A percentile compares a stretch with the other conserved stretches of the same genome.
These are phyloP conservation scores for Aphelocoma californica DNA, from an alignment of 2,797 vertebrate species.

Conservation along the genomic window DNA sequence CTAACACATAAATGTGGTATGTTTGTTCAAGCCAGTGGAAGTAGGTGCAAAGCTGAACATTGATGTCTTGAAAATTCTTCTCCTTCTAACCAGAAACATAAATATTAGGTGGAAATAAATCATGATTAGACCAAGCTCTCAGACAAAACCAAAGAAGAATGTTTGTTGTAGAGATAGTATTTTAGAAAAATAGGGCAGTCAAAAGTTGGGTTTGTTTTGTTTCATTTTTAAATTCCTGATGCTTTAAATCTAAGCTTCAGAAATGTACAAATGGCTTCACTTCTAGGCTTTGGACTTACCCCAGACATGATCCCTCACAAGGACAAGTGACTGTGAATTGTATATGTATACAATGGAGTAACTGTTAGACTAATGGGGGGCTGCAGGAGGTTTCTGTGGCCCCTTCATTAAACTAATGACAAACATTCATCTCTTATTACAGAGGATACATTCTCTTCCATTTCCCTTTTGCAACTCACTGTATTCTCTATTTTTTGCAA, in stretches of 20 bases:
- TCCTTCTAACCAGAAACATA: background rate
- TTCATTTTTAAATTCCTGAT: background rate
- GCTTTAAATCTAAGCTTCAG: background rate
- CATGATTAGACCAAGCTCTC: background rate
- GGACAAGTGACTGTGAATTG: constrained; percentile 1
- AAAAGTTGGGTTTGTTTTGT: background rate
- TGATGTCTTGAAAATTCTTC: background rate
- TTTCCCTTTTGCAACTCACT: background rate
- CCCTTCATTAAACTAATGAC: constrained; percentile 40
- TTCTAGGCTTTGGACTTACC: background rate
- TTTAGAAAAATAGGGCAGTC: background rate
- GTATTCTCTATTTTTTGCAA: background rate
- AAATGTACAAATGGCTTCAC: background rate
- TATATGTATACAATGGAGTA: constrained; percentile 14
- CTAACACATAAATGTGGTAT: background rate
- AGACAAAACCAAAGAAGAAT: background rate
- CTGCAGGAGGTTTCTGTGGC: constrained; percentile 23
- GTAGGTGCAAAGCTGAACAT: background rate
- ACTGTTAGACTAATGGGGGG: constrained; percentile 43
- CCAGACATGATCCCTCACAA: background rate
- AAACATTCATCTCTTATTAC: constrained; percentile 49
- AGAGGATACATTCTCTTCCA: constrained; percentile 15
- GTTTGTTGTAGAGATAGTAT: background rate
- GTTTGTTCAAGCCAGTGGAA: background rate
- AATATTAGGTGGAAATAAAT: background rate